Percentiles rank a stretch among this genome's conserved stretches.
Evolutionary conservation across 2,797 vertebrate species (phyloP).

Genomic region (Kryptolebias ocellatus): DNA sequence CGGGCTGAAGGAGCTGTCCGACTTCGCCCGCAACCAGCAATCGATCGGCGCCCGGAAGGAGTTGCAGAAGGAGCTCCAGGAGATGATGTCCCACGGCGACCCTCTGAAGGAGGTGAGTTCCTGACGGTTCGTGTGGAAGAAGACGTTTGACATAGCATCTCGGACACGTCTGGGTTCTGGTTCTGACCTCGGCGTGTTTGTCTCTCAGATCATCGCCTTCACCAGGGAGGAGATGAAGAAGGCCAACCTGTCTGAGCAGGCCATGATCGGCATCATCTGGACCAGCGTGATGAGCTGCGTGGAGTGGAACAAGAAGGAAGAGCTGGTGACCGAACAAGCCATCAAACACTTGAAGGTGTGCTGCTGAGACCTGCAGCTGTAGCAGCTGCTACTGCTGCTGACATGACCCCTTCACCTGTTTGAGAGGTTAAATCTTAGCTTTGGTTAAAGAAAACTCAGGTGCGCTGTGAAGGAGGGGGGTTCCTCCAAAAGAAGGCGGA

Average conservation of each 20-base stretch:
- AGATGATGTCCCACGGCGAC: conserved; percentile 91
- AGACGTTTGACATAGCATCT: too few relatives aligned
- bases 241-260: conserved; percentile 91
- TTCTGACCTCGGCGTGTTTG: background rate
- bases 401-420: too few relatives aligned
- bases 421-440: too few relatives aligned
- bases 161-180: too few relatives aligned
- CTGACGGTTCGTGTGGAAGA: too few relatives aligned
- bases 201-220: conserved; percentile 87
- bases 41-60: conserved; percentile 92
- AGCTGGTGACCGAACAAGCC: conserved; percentile 96
- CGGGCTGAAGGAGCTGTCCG: conserved; percentile 91
- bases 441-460: too few relatives aligned
- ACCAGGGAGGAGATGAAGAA: conserved; percentile 93
- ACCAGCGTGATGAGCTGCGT: conserved; percentile 93
- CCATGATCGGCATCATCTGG: conserved; percentile 91
- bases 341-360: conserved; percentile 97
- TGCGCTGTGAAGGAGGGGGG: too few relatives aligned
- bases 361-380: background rate
- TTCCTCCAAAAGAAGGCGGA: too few relatives aligned
- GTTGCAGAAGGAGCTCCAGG: conserved; percentile 92
- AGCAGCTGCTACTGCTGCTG: too few relatives aligned
- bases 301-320: conserved; percentile 98
- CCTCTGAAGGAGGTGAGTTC: conserved; percentile 88
- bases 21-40: conserved; percentile 92